Evolutionary conservation across 1,140 invertebrate genomes (phyloP), one percentile per base, ranked within the genome.

Genomic region (Scaptomyza graminum): DNA sequence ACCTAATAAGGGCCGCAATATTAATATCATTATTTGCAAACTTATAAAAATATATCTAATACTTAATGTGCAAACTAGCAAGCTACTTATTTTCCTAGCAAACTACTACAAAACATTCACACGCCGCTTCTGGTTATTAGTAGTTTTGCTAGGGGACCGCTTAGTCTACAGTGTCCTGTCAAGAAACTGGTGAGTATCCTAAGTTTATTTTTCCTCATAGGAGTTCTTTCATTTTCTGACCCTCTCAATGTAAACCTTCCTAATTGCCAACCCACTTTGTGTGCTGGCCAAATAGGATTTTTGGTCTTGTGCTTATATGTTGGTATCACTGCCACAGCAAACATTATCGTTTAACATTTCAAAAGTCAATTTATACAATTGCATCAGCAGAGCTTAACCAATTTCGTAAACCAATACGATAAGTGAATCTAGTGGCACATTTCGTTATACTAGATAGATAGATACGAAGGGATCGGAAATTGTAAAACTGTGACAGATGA

Each of bases 301-400:
- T 50, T 16, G 3, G 7, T 34, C 7, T 16, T 6, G 18, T 41
- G 39, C n/a, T 16, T 67, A 62, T 63, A 61, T 61, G 46, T 60
- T 63, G 49, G 37, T 28, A 56, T 57, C 22, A 22, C 16, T 49
- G 31, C 2, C 11, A 31, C 31, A 4, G 44, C 37, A 61, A 68
- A 74, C 65, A 79, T 73, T 84, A 70, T 79, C 51, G 31, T 62
- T 34, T 31, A 61, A 41, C 50, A 74, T 64, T 79, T 72, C 69
- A 67, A 87, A 81, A 81, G 74, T 74, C 82, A 87, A 81, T 85
- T 84, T 79, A 74, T 61, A 52, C 81, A 84, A 84, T 84, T 84
- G 80, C 67, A 43, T 59, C 80, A 84, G 76, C 73, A 74, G 63
- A 75, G 59, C 74, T 85, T 77, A 78, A 85, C 74, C 82, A 85